Evolutionary conservation across 2,113 vertebrate species (phyloP).

Genomic region (Pampusana beccarii): DNA sequence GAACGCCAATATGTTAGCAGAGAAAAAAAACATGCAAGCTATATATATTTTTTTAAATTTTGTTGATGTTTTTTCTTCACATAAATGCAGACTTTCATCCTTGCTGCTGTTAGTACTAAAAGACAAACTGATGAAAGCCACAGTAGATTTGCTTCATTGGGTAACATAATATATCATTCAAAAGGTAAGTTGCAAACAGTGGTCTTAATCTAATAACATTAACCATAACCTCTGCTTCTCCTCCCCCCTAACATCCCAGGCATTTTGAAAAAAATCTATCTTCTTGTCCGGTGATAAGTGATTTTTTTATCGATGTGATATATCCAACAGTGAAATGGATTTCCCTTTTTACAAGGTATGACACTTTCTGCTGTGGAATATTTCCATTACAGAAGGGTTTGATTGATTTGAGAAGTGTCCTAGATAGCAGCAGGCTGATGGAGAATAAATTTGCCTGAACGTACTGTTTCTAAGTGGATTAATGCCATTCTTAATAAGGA

Average conservation of each 20-base stretch:
- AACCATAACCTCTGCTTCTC: slow-evolving; percentile 48
- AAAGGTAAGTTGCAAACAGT: slow-evolving; percentile 57
- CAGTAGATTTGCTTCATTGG: slow-evolving; percentile 31
- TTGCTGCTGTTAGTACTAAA: not conserved
- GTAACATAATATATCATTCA: slow-evolving; percentile 31
- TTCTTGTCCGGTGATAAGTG: slow-evolving; percentile 34
- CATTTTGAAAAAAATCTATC: slow-evolving; percentile 16
- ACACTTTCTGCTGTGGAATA: slow-evolving; percentile 5
- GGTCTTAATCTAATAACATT: slow-evolving; percentile 45
- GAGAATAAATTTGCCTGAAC: not conserved
- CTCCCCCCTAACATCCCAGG: not conserved
- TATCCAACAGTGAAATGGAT: slow-evolving; percentile 38
- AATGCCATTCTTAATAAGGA: not conserved
- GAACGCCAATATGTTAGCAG: not conserved
- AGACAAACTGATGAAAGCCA: slow-evolving; percentile 47
- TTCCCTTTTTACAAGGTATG: slow-evolving; percentile 43
- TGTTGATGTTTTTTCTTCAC: not conserved
- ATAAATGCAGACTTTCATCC: not conserved
- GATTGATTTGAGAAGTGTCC: slow-evolving; percentile 19
- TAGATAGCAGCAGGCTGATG: not conserved
- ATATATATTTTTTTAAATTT: not conserved
- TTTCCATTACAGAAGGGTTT: not conserved
- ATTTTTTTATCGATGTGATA: slow-evolving; percentile 27
- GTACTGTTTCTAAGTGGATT: not conserved
- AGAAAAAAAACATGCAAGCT: not conserved